Base-by-base conservation (phyloP, 2,888 invertebrate species). In the Lucinisca nassula region DNA sequence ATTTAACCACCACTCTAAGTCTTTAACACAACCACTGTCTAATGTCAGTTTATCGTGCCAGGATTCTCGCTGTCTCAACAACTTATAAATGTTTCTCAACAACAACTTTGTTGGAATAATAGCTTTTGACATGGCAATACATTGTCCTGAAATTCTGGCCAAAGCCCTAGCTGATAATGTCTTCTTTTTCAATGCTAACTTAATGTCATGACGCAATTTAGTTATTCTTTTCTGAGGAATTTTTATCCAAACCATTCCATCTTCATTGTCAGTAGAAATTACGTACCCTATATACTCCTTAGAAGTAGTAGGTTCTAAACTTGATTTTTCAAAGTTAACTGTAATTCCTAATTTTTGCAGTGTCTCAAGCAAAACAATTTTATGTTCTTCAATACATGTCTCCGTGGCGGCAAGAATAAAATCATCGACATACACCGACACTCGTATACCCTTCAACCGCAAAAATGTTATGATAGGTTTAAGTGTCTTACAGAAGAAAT, bases 401-500 rank as follows among this genome's bases (percentile, higher is more conserved):
- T 67, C 67, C 35, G 35, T 4, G 67, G n/a, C n/a, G n/a, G n/a
- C n/a, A n/a, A n/a, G n/a, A n/a, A n/a, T n/a, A n/a, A n/a, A n/a
- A n/a, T n/a, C n/a, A n/a, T n/a, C n/a, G n/a, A n/a, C n/a, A 55
- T 78, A 78, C 24, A 79, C 37, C 17, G 55, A 40, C 2, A 84
- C 17, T n/a, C 72, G 51, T 40, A 79, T 24, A 79, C 84, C 84
- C 72, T n/a, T 14, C 6, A 21, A 27, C 2, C 72, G 40, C 37
- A 79, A 74, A 45, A 58, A 61, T 10, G 73, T 40, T 30, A 79
- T 24, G 12, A 84, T 37, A 2, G 84, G 84, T 24, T 49, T 32
- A 30, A 73, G 45, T 17, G 37, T n/a, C 40, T 79, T 84, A 8
- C 58, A 84, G 24, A 79, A 78, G 67, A 84, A 84, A 79, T 72